Conservation (phyloP, 2,797 vertebrate species). For the Crocidura indochinensis region DNA sequence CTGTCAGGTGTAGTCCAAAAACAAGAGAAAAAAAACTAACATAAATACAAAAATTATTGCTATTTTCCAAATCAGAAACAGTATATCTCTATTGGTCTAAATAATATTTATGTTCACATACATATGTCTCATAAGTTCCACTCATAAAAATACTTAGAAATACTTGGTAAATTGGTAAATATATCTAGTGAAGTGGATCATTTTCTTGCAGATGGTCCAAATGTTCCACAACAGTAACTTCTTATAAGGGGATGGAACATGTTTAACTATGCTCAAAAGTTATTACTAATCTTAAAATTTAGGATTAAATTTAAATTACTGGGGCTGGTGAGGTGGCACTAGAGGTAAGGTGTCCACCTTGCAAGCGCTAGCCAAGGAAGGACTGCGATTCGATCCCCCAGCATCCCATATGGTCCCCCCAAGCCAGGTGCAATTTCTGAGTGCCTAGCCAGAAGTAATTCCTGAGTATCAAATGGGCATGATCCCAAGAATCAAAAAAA, state of each 20-base stretch:
- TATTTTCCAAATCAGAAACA: constrained; percentile 43
- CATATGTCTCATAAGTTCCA: not conserved
- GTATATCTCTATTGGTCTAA: not conserved
- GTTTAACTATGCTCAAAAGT: not conserved
- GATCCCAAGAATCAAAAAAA: no score
- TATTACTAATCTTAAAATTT: constrained; percentile 6
- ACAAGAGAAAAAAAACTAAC: no score
- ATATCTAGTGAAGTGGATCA: not conserved
- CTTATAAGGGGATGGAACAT: not conserved
- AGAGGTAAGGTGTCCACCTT: no score
- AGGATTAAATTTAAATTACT: not conserved
- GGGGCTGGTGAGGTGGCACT: no score
- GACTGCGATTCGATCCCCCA: no score
- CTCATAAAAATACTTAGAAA: not conserved
- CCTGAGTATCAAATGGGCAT: no score
- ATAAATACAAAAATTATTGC: not conserved
- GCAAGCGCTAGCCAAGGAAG: no score
- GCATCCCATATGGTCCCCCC: no score
- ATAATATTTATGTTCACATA: not conserved
- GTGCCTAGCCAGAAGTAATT: no score
- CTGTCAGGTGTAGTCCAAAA: no score
- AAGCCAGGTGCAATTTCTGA: no score
- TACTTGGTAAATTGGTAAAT: constrained; percentile 1
- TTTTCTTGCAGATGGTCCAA: not conserved
- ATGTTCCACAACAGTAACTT: not conserved